Base-by-base conservation (phyloP, 37 sponge, comb jelly and placozoan genomes). In the Oscarella lobularis region DNA sequence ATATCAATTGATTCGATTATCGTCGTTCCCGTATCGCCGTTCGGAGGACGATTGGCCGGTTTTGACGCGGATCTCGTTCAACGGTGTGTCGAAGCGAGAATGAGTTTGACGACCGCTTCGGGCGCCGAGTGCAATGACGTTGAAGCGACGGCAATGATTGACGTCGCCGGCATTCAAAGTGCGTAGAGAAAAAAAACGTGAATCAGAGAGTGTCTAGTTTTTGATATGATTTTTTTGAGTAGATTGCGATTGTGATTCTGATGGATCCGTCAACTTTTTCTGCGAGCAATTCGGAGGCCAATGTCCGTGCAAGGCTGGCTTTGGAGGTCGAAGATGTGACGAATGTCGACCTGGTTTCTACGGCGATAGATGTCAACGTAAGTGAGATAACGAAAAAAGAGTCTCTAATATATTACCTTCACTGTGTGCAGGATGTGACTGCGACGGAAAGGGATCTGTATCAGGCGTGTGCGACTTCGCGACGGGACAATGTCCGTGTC, bases 271-370 rank as follows among this genome's bases (percentile, higher is more conserved):
- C 14, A 20, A 48, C 20, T 27, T 27, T 20, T 9, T 48, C 14
- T 48, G 60, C 20, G 60, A 48, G 60, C 9, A 48, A 20, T 20
- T 27, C 60, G 60, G 60, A 9, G 60, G 60, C 14, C 60, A 48
- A 20, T 48, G 60, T 48, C 30, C 31, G 39, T 78, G 79, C 37
- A 34, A 66, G n/a, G 66, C 72, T 31, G 68, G 68, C 6, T 35
- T 78, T 36, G 65, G 39, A 38, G 68, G 72, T n/a, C 38, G 77
- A 66, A 3, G 40, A 2, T 78, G 79, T 38, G 79, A 78, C 39
- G 31, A 20, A 6, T 38, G 39, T n/a, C 39, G 38, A 32, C 79
- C 70, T 29, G 79, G 79, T 2, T 40, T 27, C 72, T 77, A 76
- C 73, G 82, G 20, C n/a, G n/a, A n/a, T n/a, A n/a, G n/a, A n/a